Conservation (phyloP, 2,888 invertebrate genomes). For the Sclerodermus sp. region DNA sequence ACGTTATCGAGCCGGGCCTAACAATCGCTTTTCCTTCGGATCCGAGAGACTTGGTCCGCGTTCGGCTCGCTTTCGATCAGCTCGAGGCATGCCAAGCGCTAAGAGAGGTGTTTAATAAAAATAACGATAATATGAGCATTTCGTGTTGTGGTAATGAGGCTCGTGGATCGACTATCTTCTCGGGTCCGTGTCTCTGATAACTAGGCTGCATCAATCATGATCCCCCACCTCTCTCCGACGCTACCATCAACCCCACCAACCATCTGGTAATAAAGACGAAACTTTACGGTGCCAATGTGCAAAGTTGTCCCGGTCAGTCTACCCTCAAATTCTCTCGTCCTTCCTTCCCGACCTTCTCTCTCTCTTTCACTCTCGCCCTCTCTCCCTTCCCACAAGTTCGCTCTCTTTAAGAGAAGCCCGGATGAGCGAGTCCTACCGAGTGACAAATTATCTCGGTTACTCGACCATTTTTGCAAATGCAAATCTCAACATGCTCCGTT, state of each 20-base stretch:
- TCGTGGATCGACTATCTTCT: constrained; percentile 32
- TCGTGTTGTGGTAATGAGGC: constrained; percentile 52
- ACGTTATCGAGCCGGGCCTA: too few species aligned
- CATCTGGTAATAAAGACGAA: constrained; percentile 43
- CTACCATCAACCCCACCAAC: constrained; percentile 9
- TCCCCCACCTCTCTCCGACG: constrained; percentile 12
- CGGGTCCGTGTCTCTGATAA: constrained; percentile 35
- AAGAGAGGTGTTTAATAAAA: constrained; percentile 51
- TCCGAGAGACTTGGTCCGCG: too few species aligned
- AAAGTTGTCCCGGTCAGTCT: neutral
- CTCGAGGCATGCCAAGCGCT: neutral
- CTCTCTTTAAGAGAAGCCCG: too few species aligned
- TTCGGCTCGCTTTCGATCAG: too few species aligned
- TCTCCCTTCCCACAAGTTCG: neutral
- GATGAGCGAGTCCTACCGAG: neutral
- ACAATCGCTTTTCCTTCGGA: too few species aligned
- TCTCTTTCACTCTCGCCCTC: too few species aligned
- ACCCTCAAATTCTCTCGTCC: constrained; percentile 5
- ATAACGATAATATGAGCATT: constrained; percentile 57
- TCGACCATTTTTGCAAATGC: constrained; percentile 28
- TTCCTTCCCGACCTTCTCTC: constrained; percentile 4
- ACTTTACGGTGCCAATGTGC: constrained; percentile 24
- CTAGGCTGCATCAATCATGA: constrained; percentile 22
- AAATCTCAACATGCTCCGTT: constrained; percentile 26
- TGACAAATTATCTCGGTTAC: constrained; percentile 35